Conservation (phyloP, 2,888 invertebrate genomes). For the Tethea ocularis region DNA sequence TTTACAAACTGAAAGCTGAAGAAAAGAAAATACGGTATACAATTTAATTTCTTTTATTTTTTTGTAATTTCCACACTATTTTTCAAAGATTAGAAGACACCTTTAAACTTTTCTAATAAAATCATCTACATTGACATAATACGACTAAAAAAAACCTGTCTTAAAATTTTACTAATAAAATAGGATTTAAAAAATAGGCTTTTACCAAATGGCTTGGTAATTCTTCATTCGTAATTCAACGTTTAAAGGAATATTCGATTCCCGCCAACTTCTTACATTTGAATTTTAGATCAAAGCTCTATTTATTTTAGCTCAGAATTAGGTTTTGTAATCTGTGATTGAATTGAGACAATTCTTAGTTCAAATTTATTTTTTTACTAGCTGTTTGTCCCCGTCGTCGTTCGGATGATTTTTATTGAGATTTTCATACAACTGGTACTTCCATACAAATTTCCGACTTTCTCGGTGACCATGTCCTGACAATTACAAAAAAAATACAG, state of each 20-base stretch:
- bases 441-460: too few relatives aligned
- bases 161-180: too few relatives aligned
- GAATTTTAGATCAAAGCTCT: constrained; percentile 59
- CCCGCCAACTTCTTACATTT: constrained; percentile 59
- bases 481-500: too few relatives aligned
- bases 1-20: too few relatives aligned
- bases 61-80: neutral
- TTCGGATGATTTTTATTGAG: too few relatives aligned
- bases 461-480: too few relatives aligned
- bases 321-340: constrained; percentile 39
- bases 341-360: constrained; percentile 25
- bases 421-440: too few relatives aligned
- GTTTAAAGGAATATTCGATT: constrained; percentile 41
- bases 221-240: constrained; percentile 34
- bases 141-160: too few relatives aligned
- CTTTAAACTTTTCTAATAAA: too few relatives aligned
- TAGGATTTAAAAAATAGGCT: too few relatives aligned
- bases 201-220: neutral
- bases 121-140: too few relatives aligned
- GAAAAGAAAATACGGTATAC: neutral
- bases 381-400: neutral
- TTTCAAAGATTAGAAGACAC: too few relatives aligned
- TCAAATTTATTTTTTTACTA: neutral
- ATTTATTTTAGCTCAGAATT: constrained; percentile 55
- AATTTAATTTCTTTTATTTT: neutral